A percentile compares a stretch with the other conserved stretches of the same genome.
phyloP scores from a whole-genome alignment of 2,797 vertebrate genomes.

The Danio tinwini region DNA sequence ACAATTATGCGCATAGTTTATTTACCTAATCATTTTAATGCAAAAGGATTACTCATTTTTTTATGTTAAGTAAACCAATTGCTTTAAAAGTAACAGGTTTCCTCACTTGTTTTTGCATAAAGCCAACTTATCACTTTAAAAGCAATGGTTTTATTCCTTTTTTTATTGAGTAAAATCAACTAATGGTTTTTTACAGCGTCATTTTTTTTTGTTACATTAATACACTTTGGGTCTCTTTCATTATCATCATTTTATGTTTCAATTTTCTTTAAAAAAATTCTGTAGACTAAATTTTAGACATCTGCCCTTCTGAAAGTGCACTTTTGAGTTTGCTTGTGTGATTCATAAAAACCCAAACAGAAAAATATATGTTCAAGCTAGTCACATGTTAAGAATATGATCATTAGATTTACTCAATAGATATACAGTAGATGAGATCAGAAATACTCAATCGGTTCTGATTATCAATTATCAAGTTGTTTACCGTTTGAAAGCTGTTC shows the following conservation, averaged over 20 bases:
- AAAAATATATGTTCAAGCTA: slow-evolving; percentile 21
- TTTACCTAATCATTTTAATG: no score
- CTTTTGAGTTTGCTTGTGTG: slow-evolving; percentile 15
- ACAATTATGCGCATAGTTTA: no score
- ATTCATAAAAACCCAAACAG: not conserved
- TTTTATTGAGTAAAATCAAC: no score
- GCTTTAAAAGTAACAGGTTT: no score
- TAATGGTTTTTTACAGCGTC: no score
- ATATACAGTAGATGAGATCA: slow-evolving; percentile 4
- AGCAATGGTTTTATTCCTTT: no score
- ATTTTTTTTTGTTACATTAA: not conserved
- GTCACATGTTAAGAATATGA: slow-evolving; percentile 11
- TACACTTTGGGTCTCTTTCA: not conserved
- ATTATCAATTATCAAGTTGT: slow-evolving; percentile 45
- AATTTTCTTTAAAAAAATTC: not conserved
- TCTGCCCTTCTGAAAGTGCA: slow-evolving; percentile 28
- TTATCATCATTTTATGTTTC: not conserved
- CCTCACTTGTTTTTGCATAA: no score
- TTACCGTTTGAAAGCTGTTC: slow-evolving; percentile 39
- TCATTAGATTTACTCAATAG: slow-evolving; percentile 24
- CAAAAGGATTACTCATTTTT: no score
- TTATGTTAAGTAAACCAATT: no score
- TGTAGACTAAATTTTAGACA: not conserved
- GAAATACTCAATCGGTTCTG: slow-evolving; percentile 15
- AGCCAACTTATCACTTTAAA: no score